Evolutionary conservation across 2,113 vertebrate species (phyloP).

Genomic region (Oxygymnocypris stewartii): DNA sequence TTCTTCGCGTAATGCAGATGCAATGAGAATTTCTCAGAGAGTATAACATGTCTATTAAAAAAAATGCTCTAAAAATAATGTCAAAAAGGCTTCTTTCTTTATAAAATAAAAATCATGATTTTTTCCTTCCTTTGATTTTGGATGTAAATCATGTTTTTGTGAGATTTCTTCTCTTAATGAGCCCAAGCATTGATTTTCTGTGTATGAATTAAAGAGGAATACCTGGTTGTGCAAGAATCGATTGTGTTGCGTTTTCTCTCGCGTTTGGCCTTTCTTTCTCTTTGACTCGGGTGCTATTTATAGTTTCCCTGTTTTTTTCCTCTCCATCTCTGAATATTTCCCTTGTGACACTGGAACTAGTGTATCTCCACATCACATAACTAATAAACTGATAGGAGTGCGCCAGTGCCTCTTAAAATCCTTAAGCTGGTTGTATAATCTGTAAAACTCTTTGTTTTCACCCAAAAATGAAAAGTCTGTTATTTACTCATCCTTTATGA

Average conservation of each 20-base stretch:
- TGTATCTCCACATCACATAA: not conserved
- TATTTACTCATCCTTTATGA: no score
- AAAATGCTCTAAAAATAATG: not conserved
- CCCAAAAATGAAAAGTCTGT: no score
- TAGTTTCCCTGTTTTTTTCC: slow-evolving; percentile 73
- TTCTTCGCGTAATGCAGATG: not conserved
- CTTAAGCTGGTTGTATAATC: no score
- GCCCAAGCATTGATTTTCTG: slow-evolving; percentile 67
- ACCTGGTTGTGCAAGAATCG: slow-evolving; percentile 60
- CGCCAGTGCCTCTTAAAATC: not conserved
- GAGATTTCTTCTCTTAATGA: slow-evolving; percentile 23
- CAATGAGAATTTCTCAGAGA: not conserved
- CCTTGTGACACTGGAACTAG: slow-evolving; percentile 29
- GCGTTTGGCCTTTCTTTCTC: slow-evolving; percentile 62
- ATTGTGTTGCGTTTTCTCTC: slow-evolving; percentile 53
- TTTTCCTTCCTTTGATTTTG: not conserved
- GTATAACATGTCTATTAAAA: not conserved
- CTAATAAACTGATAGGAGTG: not conserved
- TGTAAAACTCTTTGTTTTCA: no score
- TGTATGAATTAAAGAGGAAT: slow-evolving; percentile 68
- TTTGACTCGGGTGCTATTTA: slow-evolving; percentile 71
- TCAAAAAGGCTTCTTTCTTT: not conserved
- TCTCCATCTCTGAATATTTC: slow-evolving; percentile 26
- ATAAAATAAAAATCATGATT: not conserved
- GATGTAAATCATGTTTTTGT: slow-evolving; percentile 4